A percentile compares a stretch with the other conserved stretches of the same genome.
Evolutionary conservation across 2,888 invertebrate genomes (phyloP).

Genomic region (Drosophila mercatorum): DNA sequence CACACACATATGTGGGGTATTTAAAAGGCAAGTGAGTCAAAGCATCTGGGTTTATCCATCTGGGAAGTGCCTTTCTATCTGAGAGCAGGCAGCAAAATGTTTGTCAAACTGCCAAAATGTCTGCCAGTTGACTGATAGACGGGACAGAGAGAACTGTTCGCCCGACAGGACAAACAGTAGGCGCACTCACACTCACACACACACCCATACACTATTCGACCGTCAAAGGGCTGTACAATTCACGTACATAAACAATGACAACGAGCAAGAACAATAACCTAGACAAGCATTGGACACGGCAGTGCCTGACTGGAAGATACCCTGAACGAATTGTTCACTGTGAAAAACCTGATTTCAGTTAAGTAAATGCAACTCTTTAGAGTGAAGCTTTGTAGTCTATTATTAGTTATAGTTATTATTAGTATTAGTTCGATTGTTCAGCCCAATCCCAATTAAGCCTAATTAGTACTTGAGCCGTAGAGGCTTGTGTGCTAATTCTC

Average conservation of each 20-base stretch:
- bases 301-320: not conserved
- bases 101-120: constrained; percentile 69
- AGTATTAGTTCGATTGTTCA: too few species aligned
- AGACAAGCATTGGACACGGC: not conserved
- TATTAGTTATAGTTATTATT: too few species aligned
- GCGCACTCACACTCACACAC: constrained; percentile 10
- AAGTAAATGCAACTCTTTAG: too few species aligned
- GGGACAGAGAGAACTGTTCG: not conserved
- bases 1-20: not conserved
- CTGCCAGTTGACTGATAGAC: constrained; percentile 42
- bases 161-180: not conserved
- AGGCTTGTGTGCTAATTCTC: not conserved
- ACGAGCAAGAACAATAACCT: constrained; percentile 35
- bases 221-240: constrained; percentile 66
- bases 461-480: not conserved
- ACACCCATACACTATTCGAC: constrained; percentile 20
- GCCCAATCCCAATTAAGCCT: not conserved
- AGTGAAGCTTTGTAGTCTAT: too few species aligned
- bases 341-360: too few species aligned
- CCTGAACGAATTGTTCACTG: not conserved
- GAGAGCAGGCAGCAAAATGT: constrained; percentile 61
- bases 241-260: constrained; percentile 72
- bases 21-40: constrained; percentile 19
- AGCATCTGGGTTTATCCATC: constrained; percentile 45
- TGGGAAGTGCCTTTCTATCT: constrained; percentile 49